Evolutionary conservation across 1,140 invertebrate genomes (phyloP), one percentile per base, ranked within the genome.

Genomic region (Bombus consobrinus): DNA sequence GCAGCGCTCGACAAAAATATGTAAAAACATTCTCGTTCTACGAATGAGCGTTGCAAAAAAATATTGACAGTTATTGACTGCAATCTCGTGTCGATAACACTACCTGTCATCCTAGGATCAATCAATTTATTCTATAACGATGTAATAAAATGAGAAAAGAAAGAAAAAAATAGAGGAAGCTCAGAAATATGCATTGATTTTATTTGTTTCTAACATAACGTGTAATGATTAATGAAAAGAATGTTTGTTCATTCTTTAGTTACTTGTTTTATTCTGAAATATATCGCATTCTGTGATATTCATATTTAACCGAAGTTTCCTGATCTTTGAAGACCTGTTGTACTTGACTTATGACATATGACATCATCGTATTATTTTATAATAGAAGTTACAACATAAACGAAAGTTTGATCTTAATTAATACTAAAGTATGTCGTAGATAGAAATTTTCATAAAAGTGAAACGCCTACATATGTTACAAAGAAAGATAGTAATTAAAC

Each of bases 11-110:
- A 22, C 37, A 13, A 22, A 79, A 68, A 79, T 79, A 68, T 68
- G 41, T 43, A 43, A 68, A 43, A 47, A 25, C 41, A 25, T 34
- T 25, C 62, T 8, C 13, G 3, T 37, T 5, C 1, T 25, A 25
- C 12, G 32, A 62, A 59, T n/a, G 37, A 59, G 12, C 66, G 34
- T 18, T 25, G 3, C 68, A 18, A 34, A 62, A 77, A 62, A 76
- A 62, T 34, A 15, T 41, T n/a, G 62, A 79, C 37, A 79, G 62
- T 43, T 43, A 79, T 79, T 28, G 77, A 25, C 39, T 32, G 28
- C 28, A n/a, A 43, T 79, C 22, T 32, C 18, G 18, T 12, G 47
- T 59, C 75, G 22, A 34, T 62, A 34, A 22, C 66, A 32, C n/a
- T 41, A n/a, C 22, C 39, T 43, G 64, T 57, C 71, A 32, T 39